Base-by-base conservation (phyloP, 37 sponge, comb jelly and placozoan genomes). In the Hormiphora californensis region DNA sequence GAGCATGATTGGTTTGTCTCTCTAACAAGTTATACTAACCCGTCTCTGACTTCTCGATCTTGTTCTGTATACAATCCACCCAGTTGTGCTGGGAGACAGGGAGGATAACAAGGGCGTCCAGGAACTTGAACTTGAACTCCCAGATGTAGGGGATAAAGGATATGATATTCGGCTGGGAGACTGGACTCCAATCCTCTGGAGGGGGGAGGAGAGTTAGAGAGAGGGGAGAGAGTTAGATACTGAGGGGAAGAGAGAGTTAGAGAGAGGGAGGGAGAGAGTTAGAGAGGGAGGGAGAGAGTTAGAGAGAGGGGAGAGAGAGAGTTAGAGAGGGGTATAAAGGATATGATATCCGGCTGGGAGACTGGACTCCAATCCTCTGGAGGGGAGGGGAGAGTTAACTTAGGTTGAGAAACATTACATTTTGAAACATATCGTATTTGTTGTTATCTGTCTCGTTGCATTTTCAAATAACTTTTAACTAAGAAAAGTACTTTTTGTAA, bases 61-160 rank as follows among this genome's bases (percentile, higher is more conserved):
- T 73, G 44, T 73, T 73, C 81, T 73, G 81, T 28, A 73, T 73
- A 28, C 81, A 73, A 28, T 73, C 81, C 46, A 73, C 81, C 81
- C 81, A 73, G 25, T 73, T 73, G 46, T 73, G 81, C 44, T 73
- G 81, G 0, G 81, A 73, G 22, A 73, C 81, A n/a, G 81, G 81
- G 4, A 73, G 81, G 41, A 73, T 46, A 3, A 73, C 23, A 22
- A 73, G 81, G 43, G 81, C 81, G 25, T 73, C 81, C 19, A 28
- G 40, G 44, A 73, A 73, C 46, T 73, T 73, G 81, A 73, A 73
- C 28, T 73, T 46, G 23, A 73, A 73, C n/a, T 46, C 9, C 81
- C 81, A 73, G 28, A 73, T 46, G 25, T 73, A 73, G 39, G 81
- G 81, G 12, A 73, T 30, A 40, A 73, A 73, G 7, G 46, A 27